These are phyloP conservation scores for Pampus argenteus DNA, from an alignment of 2,797 vertebrate genomes.

Conservation along the genomic window DNA sequence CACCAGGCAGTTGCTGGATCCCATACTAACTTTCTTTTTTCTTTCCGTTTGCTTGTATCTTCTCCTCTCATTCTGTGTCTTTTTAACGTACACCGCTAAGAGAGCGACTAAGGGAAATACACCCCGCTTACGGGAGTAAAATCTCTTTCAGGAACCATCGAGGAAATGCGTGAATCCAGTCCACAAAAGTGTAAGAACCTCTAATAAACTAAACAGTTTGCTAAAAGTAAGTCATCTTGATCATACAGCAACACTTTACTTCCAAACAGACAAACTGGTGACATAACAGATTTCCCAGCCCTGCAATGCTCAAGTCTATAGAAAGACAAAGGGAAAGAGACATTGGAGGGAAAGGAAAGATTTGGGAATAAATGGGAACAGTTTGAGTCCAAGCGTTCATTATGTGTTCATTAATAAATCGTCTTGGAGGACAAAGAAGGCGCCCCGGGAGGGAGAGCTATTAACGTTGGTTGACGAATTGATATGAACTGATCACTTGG, in stretches of 20 bases:
- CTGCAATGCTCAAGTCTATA: slow-evolving; percentile 66
- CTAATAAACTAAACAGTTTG: slow-evolving; percentile 69
- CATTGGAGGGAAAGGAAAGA: slow-evolving; percentile 24
- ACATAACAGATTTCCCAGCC: slow-evolving; percentile 53
- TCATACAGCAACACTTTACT: slow-evolving; percentile 57
- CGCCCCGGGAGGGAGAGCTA: slow-evolving; percentile 51
- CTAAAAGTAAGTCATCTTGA: slow-evolving; percentile 65
- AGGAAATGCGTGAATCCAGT: slow-evolving; percentile 71
- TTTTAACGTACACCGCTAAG: slow-evolving; percentile 32
- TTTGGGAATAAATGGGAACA: slow-evolving; percentile 29
- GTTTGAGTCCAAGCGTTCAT: slow-evolving; percentile 55
- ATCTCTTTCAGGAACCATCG: slow-evolving; percentile 43
- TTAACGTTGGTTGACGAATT: slow-evolving; percentile 53
- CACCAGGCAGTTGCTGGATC: slow-evolving; percentile 38
- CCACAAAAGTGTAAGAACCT: slow-evolving; percentile 69
- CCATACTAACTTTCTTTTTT: slow-evolving; percentile 24
- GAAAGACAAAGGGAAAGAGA: slow-evolving; percentile 50
- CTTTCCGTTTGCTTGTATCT: slow-evolving; percentile 25
- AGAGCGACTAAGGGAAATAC: slow-evolving; percentile 27
- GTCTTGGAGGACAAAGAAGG: slow-evolving; percentile 52
- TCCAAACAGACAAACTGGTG: slow-evolving; percentile 58
- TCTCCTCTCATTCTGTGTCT: slow-evolving; percentile 28
- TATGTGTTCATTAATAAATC: slow-evolving; percentile 57
- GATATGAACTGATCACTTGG: slow-evolving; percentile 63
- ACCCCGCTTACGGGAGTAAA: slow-evolving; percentile 28